These are phyloP conservation scores for Propithecus coquereli DNA, from an alignment of 2,113 vertebrate genomes.

Conservation along the genomic window DNA sequence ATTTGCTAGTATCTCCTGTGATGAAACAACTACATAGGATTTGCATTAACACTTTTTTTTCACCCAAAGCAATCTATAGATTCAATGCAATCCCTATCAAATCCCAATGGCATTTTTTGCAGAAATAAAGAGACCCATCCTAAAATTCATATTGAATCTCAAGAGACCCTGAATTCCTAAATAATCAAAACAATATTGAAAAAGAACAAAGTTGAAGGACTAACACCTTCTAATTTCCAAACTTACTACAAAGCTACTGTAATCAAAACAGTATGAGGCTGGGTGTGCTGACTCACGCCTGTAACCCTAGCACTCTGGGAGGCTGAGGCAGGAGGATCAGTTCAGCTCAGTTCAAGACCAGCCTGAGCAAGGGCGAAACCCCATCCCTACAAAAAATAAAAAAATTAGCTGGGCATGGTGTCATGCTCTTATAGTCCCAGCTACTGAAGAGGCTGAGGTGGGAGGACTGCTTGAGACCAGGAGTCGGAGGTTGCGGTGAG, in stretches of 20 bases:
- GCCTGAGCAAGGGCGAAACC: neutral
- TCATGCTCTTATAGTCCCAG: too few species aligned
- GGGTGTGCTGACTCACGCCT: neutral
- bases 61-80: neutral
- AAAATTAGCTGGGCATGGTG: too few species aligned
- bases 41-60: constrained; percentile 23
- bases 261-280: neutral
- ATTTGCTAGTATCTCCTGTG: constrained; percentile 3
- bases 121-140: neutral
- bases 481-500: too few species aligned
- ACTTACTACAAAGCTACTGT: neutral
- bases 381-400: neutral
- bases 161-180: neutral
- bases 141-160: neutral
- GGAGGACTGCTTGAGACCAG: too few species aligned
- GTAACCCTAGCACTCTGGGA: neutral
- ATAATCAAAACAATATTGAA: neutral
- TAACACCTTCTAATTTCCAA: constrained; percentile 33
- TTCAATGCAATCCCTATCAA: constrained; percentile 1
- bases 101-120: neutral
- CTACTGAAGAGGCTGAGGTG: too few species aligned
- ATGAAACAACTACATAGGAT: neutral
- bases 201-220: neutral
- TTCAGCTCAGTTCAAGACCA: neutral
- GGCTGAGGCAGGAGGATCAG: neutral